Evolutionary conservation across 2,113 vertebrate species (phyloP).

Genomic region (Rana temporaria): DNA sequence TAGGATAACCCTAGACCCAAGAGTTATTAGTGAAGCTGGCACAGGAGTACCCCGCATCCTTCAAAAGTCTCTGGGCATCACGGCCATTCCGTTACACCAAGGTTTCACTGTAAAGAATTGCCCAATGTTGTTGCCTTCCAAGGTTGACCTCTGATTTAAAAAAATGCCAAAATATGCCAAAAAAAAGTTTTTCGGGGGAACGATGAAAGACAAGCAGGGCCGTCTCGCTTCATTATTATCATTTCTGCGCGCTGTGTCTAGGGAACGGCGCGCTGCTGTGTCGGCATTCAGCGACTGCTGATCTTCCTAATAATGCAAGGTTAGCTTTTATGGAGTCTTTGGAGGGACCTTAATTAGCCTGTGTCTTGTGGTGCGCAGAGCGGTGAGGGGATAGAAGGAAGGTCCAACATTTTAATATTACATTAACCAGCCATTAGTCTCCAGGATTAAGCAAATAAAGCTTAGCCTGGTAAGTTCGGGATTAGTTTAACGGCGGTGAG

Average conservation of each 20-base stretch:
- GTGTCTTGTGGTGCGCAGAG: slow-evolving; percentile 54
- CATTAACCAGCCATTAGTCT: slow-evolving; percentile 24
- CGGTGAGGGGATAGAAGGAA: slow-evolving; percentile 37
- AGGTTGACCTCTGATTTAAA: too few species aligned
- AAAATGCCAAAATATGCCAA: not conserved
- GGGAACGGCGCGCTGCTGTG: slow-evolving; percentile 57
- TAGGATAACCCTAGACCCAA: too few species aligned
- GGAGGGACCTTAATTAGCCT: slow-evolving; percentile 63
- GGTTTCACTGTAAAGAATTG: too few species aligned
- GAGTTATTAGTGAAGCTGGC: too few species aligned
- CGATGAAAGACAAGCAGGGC: not conserved
- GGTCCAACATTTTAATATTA: slow-evolving; percentile 19
- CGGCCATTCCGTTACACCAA: too few species aligned
- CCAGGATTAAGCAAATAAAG: slow-evolving; percentile 22
- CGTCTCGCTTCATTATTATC: slow-evolving; percentile 55
- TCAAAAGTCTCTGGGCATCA: too few species aligned
- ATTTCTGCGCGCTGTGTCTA: not conserved
- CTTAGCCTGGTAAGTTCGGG: not conserved
- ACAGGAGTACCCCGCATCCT: too few species aligned
- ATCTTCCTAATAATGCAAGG: slow-evolving; percentile 62
- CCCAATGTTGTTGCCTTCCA: too few species aligned
- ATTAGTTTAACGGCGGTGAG: not conserved
- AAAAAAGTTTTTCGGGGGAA: not conserved
- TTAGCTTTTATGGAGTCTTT: slow-evolving; percentile 69
- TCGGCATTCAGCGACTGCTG: slow-evolving; percentile 51